Base-by-base conservation (phyloP, 30 jellyfish, hydroid and myxozoan species). In the Sanderia malayensis region DNA sequence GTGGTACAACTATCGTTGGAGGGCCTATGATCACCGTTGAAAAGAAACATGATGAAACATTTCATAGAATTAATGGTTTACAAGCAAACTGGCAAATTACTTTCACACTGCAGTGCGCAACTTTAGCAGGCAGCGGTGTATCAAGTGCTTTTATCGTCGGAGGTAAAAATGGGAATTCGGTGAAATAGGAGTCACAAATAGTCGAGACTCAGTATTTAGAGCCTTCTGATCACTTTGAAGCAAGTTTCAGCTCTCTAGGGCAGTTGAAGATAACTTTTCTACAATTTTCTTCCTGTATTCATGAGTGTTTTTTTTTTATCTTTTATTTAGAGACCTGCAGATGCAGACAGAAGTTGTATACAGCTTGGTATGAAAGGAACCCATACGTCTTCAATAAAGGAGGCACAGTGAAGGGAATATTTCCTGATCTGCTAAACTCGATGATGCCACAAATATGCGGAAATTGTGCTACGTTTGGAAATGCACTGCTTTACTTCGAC, bases 271-370 rank as follows among this genome's bases (percentile, higher is more conserved):
- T n/a, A n/a, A n/a, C n/a, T n/a, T n/a, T n/a, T n/a, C n/a, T n/a
- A n/a, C n/a, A n/a, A n/a, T n/a, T n/a, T n/a, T n/a, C n/a, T n/a
- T n/a, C n/a, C n/a, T n/a, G n/a, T n/a, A n/a, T n/a, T n/a, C n/a
- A n/a, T n/a, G n/a, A n/a, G n/a, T n/a, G n/a, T n/a, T n/a, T n/a
- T n/a, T n/a, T n/a, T 27, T 15, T 23, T 17, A 19, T 37, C 31
- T 2, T 61, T 76, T 24, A 61, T 26, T 46, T 74, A 86, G 96
- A 59, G 28, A 86, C 96, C 32, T 86, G 96, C 53, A 73, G 72
- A 23, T 86, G 96, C 77, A 11, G 33, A 27, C 37, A 70, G 73
- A 29, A 32, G 23, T 59, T 86, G 6, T 86, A 75, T 49, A 68
- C 93, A 7, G 70, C 85, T 30, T 86, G 91, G 92, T 76, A 65